Conservation (phyloP, 2,113 vertebrate genomes). For the Clupea harengus region DNA sequence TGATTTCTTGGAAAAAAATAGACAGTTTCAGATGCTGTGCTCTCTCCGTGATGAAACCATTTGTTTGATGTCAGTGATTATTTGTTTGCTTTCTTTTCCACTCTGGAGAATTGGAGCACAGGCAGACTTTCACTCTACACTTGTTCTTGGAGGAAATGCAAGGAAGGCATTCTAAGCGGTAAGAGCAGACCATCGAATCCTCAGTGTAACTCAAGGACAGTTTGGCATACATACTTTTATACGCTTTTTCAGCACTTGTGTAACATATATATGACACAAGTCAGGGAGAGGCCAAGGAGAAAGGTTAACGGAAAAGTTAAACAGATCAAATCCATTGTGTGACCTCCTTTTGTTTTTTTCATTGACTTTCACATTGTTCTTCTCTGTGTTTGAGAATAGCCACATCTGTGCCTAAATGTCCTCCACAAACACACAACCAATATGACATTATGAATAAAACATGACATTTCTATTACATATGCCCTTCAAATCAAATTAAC, state of each 20-base stretch:
- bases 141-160: no score
- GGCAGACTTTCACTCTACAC: no score
- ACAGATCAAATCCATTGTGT: neutral
- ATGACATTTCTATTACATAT: neutral
- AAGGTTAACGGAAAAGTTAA: neutral
- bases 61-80: no score
- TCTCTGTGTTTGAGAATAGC: neutral
- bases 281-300: neutral
- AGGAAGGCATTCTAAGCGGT: no score
- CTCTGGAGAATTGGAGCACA: no score
- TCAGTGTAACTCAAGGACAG: no score
- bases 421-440: neutral
- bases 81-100: no score
- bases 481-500: neutral
- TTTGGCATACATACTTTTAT: neutral
- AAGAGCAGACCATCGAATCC: no score
- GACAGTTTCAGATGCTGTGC: no score
- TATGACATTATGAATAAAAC: neutral
- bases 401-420: neutral
- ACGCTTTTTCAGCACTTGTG: no score
- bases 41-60: no score
- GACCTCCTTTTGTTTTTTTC: neutral
- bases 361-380: neutral
- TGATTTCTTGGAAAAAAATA: no score
- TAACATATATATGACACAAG: neutral